phyloP scores from a whole-genome alignment of 2,113 vertebrate genomes.

The Dascyllus trimaculatus region DNA sequence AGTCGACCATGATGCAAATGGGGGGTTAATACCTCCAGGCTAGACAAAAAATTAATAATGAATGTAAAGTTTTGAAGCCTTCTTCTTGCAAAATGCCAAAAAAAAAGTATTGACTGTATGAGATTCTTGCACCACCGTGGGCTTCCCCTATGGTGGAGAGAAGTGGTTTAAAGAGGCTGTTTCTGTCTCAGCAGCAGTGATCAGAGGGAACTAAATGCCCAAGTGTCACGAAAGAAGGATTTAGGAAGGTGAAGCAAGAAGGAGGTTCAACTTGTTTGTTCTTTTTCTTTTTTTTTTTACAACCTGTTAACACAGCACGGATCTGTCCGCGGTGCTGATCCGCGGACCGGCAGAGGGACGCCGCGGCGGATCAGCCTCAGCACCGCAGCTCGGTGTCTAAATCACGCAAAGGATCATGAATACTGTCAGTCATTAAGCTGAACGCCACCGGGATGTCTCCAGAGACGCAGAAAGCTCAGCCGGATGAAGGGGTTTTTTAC shows the following conservation, averaged over 20 bases:
- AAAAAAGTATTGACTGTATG: not conserved
- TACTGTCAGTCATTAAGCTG: not conserved
- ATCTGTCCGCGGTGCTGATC: conserved; percentile 49
- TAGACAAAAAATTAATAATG: conserved; percentile 35
- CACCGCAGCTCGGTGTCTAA: conserved; percentile 10
- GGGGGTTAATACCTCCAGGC: not conserved
- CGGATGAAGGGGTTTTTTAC: conserved; percentile 62
- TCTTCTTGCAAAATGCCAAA: conserved; percentile 1
- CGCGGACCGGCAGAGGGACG: conserved; percentile 17
- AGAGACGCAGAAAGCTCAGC: conserved; percentile 5
- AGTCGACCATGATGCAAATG: conserved; percentile 46
- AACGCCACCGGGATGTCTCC: not conserved
- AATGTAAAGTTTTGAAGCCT: conserved; percentile 21
- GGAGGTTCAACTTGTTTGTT: conserved; percentile 28
- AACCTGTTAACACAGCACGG: conserved; percentile 73
- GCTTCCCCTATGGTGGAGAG: not conserved
- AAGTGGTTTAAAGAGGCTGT: conserved; percentile 7
- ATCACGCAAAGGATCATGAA: not conserved
- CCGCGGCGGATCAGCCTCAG: conserved; percentile 29
- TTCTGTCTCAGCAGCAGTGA: not conserved
- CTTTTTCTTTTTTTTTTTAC: conserved; percentile 9
- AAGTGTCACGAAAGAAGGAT: not conserved
- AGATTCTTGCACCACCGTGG: not conserved
- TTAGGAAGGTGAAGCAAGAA: too few species aligned
- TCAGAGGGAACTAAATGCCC: not conserved